Percentiles rank a stretch among this genome's conserved stretches.
phyloP scores from a whole-genome alignment of 1,140 invertebrate species.

The Pogonomyrmex californicus region DNA sequence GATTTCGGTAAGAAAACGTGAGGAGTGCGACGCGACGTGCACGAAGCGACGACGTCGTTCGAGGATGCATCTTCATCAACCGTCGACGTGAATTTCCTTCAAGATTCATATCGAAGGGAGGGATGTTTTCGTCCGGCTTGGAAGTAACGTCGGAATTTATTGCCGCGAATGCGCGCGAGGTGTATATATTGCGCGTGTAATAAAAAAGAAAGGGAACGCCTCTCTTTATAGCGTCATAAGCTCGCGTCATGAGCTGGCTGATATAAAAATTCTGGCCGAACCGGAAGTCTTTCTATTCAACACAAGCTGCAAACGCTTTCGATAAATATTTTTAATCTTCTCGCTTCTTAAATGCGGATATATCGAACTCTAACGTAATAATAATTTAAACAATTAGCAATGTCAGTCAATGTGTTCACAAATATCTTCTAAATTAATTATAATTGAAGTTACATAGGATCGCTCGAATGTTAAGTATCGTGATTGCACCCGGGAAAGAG shows the following conservation, averaged over 20 bases:
- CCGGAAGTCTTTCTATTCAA: conserved; percentile 15
- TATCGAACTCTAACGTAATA: neutral
- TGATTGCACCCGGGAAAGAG: neutral
- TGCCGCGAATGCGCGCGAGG: neutral
- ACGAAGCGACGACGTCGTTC: neutral
- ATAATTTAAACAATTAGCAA: neutral
- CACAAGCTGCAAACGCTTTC: neutral
- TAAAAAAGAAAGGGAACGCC: conserved; percentile 5
- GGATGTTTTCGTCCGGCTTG: conserved; percentile 1
- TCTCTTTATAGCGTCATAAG: conserved; percentile 21
- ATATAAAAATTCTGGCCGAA: conserved; percentile 26
- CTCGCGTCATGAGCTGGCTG: neutral
- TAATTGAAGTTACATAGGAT: neutral
- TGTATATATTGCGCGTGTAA: conserved; percentile 4
- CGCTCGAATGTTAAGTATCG: neutral
- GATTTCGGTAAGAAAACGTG: neutral
- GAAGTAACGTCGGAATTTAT: conserved; percentile 40
- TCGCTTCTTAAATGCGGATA: neutral
- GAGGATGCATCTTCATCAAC: conserved; percentile 5
- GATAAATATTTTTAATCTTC: neutral
- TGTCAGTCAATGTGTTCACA: neutral
- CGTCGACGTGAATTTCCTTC: neutral
- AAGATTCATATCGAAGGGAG: neutral
- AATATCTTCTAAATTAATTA: neutral
- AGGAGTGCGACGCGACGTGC: neutral